Evolutionary conservation across 2,113 vertebrate species (phyloP), one percentile per base, ranked within the genome.

Genomic region (Cygnus buccinator): DNA sequence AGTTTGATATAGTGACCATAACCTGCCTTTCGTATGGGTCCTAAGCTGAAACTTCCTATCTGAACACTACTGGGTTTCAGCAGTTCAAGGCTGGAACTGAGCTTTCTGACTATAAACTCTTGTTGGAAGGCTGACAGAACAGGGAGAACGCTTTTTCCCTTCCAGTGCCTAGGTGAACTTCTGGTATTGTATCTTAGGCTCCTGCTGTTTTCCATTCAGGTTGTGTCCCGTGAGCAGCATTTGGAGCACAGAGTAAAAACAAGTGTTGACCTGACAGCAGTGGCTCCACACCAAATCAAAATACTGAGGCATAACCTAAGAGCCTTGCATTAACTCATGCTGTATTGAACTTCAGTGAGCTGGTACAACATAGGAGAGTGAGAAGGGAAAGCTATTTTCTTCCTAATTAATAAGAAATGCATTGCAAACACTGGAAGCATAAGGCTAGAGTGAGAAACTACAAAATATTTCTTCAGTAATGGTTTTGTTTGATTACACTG

Each of bases 191-290:
- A 66, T 71, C 50, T 84, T 1, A 0, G 21, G 37, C 28, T 87
- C n/a, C 41, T 63, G 68, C 89, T 90, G 83, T 50, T 86, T 92
- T 76, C 57, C 57, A 59, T 86, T 94, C 52, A 78, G 80, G 59
- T 59, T 87, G 83, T 15, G 59, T 67, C 63, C 80, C 2, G 2
- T 35, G 68, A 90, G 54, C 54, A 58, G 52, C 52, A 50, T 67
- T 81, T 78, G 84, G 83, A 91, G 54, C 37, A 85, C 35, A 63
- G 8, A 50, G 17, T n/a, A 63, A 88, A 92, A 83, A 0, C 19
- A 80, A 74, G 23, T 44, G 73, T 70, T 63, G 72, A 74, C 46
- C 68, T 35, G 17, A 39, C 10, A 84, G 21, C 37, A 43, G 66
- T 59, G 50, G 39, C 48, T 86, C 89, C 28, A 5, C n/a, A 59